A percentile compares a stretch with the other conserved stretches of the same genome.
These are phyloP conservation scores for Platyscapa corneri DNA, from an alignment of 1,140 invertebrate species.

Conservation along the genomic window DNA sequence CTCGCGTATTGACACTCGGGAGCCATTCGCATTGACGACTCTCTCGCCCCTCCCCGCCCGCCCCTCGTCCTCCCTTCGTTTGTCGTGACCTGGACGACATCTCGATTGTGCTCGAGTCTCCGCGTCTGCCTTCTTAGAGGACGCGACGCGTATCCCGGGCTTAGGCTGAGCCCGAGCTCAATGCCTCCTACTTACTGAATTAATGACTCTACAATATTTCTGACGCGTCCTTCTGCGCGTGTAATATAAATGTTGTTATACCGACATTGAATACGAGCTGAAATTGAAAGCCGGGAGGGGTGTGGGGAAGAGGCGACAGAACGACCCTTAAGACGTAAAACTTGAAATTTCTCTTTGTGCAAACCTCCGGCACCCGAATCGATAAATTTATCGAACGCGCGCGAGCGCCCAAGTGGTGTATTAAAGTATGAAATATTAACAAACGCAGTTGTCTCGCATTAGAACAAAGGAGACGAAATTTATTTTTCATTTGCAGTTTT, in stretches of 20 bases:
- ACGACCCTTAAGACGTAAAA: not conserved
- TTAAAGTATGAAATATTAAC: conserved; percentile 10
- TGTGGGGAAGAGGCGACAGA: not conserved
- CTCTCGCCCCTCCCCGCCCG: not conserved
- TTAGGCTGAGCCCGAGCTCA: not conserved
- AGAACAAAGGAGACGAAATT: not conserved
- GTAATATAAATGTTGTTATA: not conserved
- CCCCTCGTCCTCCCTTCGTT: not conserved
- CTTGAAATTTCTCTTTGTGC: not conserved
- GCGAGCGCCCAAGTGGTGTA: no score
- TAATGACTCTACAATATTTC: not conserved
- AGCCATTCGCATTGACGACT: conserved; percentile 39
- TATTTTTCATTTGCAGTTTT: not conserved
- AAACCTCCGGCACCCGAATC: not conserved
- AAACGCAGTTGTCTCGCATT: not conserved
- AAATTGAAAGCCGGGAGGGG: not conserved
- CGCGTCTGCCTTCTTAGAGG: not conserved
- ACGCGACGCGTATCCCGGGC: not conserved
- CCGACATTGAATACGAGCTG: not conserved
- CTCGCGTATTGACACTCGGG: conserved; percentile 58
- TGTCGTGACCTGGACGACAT: not conserved
- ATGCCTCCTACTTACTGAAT: not conserved
- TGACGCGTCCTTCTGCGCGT: not conserved
- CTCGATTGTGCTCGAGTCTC: conserved; percentile 10
- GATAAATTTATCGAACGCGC: not conserved